These are phyloP conservation scores for Hedya salicella DNA, from an alignment of 2,888 invertebrate species.

Conservation along the genomic window DNA sequence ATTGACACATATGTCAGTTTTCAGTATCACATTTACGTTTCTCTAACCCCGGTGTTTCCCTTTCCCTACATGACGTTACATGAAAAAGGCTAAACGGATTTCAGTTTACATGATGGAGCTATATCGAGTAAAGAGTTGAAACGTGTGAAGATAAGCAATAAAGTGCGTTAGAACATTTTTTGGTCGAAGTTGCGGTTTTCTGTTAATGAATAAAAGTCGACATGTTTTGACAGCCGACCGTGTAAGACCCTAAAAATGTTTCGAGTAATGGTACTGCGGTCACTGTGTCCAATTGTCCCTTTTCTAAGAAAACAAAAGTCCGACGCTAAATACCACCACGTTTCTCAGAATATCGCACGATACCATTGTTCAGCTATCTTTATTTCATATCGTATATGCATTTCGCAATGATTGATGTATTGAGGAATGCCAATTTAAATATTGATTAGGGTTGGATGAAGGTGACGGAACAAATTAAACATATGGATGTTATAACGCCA, in stretches of 20 bases:
- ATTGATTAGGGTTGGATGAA: neutral
- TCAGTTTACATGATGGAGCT: no score
- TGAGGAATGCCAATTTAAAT: neutral
- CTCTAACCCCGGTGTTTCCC: no score
- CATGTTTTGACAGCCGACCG: neutral
- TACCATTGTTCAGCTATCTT: constrained; percentile 34
- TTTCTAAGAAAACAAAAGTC: constrained; percentile 51
- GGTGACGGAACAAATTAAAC: neutral
- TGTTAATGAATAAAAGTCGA: neutral
- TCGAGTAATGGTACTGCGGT: constrained; percentile 42
- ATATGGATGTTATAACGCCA: no score
- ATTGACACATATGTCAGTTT: no score
- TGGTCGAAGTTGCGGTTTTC: no score
- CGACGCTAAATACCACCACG: constrained; percentile 47
- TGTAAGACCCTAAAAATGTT: neutral
- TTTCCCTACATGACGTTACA: no score
- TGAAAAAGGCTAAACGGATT: no score
- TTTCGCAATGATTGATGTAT: constrained; percentile 18
- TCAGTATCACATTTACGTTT: no score
- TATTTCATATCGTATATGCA: constrained; percentile 24
- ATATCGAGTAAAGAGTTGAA: no score
- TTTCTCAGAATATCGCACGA: constrained; percentile 45
- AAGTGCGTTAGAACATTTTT: no score
- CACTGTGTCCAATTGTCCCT: constrained; percentile 43
- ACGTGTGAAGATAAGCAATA: no score